Evolutionary conservation across 2,113 vertebrate genomes (phyloP), one percentile per base, ranked within the genome.

Genomic region (Anoplopoma fimbria): DNA sequence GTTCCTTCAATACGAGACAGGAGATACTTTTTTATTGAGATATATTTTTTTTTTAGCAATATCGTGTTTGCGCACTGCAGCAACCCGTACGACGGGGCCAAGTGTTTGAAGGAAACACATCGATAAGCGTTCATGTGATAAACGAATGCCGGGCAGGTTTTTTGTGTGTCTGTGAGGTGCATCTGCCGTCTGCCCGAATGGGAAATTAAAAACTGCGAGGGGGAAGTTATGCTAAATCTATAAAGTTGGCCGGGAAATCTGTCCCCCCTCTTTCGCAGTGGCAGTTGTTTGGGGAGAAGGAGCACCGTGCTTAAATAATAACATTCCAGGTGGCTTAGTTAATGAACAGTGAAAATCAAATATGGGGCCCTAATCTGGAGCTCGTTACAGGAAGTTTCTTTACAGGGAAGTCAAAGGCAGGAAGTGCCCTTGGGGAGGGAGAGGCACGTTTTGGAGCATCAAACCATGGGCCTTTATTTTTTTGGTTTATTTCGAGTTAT

Each of bases 321-420:
- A 92, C 94, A 94, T 95, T 96, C 95, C 95, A 96, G 95, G 95
- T 95, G 95, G 94, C 95, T 95, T 91, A 93, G 93, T 95, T 95
- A 95, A 96, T 96, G 95, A 95, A 95, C 94, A 96, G 95, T 95
- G 95, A 95, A 96, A 95, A 95, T 93, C 94, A 96, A 96, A 95
- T 95, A 95, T 96, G 94, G 91, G 91, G 89, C 88, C 55, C 84
- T 94, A 95, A 95, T 96, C 95, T 95, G 92, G 92, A 93, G 94
- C 93, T 95, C 93, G 92, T 95, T 95, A 95, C 93, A 90, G 91
- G 84, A 92, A 94, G 90, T 95, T 95, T 95, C 93, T 92, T 95
- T 94, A 94, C 94, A 92, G 92, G 92, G 91, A 93, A 94, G 91
- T 94, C 94, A 92, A 84, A 89, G 88, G 90, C 87, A 94, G 89